Conservation (phyloP, 2,113 vertebrate genomes). For the Phylloscopus whistleri region DNA sequence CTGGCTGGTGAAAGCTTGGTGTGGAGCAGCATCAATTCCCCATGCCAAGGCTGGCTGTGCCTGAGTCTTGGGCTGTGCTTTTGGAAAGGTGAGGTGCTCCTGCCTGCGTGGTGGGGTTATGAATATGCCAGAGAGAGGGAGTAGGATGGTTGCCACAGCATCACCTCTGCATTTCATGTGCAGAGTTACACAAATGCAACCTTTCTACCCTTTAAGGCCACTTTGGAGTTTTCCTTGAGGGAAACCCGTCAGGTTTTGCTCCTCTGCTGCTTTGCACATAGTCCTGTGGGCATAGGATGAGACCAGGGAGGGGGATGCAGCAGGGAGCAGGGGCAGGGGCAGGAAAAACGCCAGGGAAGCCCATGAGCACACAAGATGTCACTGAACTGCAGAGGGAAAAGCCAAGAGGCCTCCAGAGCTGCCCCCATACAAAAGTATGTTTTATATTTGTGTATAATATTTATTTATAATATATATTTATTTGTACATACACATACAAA, state of each 20-base stretch:
- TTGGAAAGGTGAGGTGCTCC: background rate
- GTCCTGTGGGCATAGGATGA: rapidly evolving
- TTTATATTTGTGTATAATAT: background rate
- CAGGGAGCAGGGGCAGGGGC: background rate
- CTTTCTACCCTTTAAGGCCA: background rate
- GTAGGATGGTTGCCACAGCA: rapidly evolving
- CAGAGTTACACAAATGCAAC: background rate
- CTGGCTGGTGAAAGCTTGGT: rapidly evolving
- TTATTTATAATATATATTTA: background rate
- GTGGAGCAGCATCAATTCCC: rapidly evolving
- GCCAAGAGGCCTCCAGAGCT: background rate
- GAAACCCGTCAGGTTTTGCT: background rate
- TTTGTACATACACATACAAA: background rate
- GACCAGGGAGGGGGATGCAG: background rate
- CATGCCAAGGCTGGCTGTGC: rapidly evolving
- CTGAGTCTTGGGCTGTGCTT: background rate
- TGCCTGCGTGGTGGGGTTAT: rapidly evolving
- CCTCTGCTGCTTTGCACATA: background rate
- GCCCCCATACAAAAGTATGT: rapidly evolving
- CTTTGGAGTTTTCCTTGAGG: background rate
- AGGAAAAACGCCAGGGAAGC: background rate
- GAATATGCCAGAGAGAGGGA: background rate
- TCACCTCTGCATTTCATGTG: rapidly evolving
- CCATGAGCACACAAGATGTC: rapidly evolving
- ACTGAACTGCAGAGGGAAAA: background rate